phyloP scores from a whole-genome alignment of 2,797 vertebrate species.

The Potorous gilbertii region DNA sequence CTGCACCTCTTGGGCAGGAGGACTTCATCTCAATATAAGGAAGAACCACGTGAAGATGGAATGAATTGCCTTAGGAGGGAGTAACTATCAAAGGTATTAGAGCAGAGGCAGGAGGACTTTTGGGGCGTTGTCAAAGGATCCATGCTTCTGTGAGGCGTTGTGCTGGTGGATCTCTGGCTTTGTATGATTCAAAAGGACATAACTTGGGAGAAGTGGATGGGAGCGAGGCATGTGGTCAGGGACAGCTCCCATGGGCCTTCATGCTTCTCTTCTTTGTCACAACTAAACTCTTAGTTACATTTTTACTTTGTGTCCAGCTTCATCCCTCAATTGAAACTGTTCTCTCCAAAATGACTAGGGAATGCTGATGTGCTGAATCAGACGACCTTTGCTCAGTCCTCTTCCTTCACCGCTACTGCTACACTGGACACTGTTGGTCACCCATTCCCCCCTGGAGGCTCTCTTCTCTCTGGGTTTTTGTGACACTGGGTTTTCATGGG shows the following conservation, averaged over 20 bases:
- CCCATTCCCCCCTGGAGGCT: no score
- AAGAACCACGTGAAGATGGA: not conserved
- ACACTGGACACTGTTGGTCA: no score
- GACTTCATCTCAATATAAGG: not conserved
- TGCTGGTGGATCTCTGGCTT: not conserved
- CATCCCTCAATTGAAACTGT: not conserved
- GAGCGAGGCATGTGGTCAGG: not conserved
- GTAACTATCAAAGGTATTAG: not conserved
- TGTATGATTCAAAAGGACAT: not conserved
- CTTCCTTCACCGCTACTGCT: no score
- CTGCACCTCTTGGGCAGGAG: not conserved
- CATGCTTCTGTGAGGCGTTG: not conserved
- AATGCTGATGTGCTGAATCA: not conserved
- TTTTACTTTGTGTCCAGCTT: not conserved
- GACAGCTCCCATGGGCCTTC: not conserved
- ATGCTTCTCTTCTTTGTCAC: not conserved
- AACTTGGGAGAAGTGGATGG: not conserved
- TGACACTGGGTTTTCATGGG: no score
- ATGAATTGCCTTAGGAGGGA: not conserved
- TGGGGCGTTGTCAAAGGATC: not conserved
- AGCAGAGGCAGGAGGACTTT: not conserved
- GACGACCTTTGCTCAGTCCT: no score
- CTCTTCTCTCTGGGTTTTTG: no score
- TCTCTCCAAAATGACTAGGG: not conserved
- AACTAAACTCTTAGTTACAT: not conserved